Base-by-base conservation (phyloP, 1,140 invertebrate genomes). In the Anoplolepis gracilipes region DNA sequence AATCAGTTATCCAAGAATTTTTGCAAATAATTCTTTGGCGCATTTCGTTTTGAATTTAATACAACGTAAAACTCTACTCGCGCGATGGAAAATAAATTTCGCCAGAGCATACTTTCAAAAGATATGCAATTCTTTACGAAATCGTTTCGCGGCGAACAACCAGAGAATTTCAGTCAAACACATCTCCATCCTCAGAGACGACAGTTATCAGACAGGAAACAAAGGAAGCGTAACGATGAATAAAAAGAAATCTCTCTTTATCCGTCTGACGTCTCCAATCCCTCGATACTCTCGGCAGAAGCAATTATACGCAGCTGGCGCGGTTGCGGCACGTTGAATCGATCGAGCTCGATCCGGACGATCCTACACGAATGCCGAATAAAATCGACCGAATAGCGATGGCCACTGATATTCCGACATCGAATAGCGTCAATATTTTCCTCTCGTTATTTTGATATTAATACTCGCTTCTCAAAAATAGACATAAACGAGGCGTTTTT, bases 261-360 rank as follows among this genome's bases (percentile, higher is more conserved):
- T 82, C 78, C 75, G 59, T 46, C 73, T 28, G 78, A 79, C 62
- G 62, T 82, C 53, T 22, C 36, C 78, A 73, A 82, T 73, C 67
- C 78, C 36, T 53, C 78, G 78, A 82, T 73, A 82, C 78, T 49
- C 67, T 49, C 67, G 78, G 55, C 53, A 73, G 67, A 82, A 82
- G 78, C 78, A 82, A 82, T 82, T 82, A 82, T 73, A 46, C 78
- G 78, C 78, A 82, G 78, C 78, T 82, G 78, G 78, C 78, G 25
- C 65, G 53, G 19, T 36, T 30, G 78, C n/a, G 55, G 25, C 10
- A 79, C 67, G 78, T 73, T 36, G 65, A 81, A 81, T 81, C 78
- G 67, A 82, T 82, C 78, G 65, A 59, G 55, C 36, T 39, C 78
- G 67, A 70, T 57, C 69, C 36, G 19, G 39, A 72, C 65, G 78